Base-by-base conservation (phyloP, 1,140 invertebrate species). In the Euglossa dilemma region DNA sequence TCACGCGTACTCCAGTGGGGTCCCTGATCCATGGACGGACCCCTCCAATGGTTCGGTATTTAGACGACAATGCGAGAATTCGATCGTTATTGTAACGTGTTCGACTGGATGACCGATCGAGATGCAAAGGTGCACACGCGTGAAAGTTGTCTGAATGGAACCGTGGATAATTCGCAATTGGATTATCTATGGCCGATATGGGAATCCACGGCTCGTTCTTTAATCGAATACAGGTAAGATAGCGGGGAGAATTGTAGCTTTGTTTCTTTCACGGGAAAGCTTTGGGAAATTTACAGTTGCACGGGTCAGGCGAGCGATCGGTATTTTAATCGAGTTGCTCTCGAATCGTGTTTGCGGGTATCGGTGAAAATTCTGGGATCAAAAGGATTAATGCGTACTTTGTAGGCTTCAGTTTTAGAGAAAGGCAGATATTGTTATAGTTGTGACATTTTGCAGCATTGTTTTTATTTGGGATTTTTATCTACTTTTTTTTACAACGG, bases 141-240 rank as follows among this genome's bases (percentile, higher is more conserved):
- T 59, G 56, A 59, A 73, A 74, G 54, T 54, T 76, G 80, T 69
- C 83, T 81, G 84, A 87, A 64, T 25, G 16, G 54, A 45, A 8
- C 36, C 36, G n/a, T 25, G 89, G 84, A 92, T 91, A 92, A 92
- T 92, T 91, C 84, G 85, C 76, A 92, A 92, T 59, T 74, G 71
- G 71, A 74, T 74, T 74, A 74, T 74, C 36, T 12, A n/a, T 9
- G 8, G 71, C 56, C 56, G 36, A 59, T 57, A 54, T 59, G 71
- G 4, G 71, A 73, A 59, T 52, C 16, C 25, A 52, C 11, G 45
- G 9, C n/a, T 50, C 69, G 45, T 50, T 71, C 16, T 25, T 71
- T 52, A 43, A 71, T 71, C 5, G 18, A 71, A 28, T 28, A 14
- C 7, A 1, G 12, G 2, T 52, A 71, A 28, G 69, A 12, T 28